Evolutionary conservation across 2,113 vertebrate species (phyloP).

Genomic region (Cisticola juncidis): DNA sequence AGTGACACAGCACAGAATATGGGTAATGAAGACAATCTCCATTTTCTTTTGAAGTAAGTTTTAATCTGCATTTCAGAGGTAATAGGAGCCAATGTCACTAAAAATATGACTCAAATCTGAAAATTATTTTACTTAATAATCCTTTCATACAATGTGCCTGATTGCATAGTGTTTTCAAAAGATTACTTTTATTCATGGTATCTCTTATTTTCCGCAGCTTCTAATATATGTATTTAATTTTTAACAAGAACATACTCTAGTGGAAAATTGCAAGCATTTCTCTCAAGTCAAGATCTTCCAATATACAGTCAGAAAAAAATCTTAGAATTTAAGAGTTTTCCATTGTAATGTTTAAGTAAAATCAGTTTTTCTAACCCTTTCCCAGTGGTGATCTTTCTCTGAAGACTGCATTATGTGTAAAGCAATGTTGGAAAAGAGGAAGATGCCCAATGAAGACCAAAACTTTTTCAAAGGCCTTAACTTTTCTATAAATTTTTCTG

Average conservation of each 20-base stretch:
- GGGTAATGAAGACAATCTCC: neutral
- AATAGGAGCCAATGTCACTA: neutral
- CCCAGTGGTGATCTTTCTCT: neutral
- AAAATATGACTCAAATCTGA: neutral
- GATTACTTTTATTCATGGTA: neutral
- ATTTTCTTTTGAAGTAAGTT: neutral
- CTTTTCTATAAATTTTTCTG: neutral
- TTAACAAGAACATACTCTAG: neutral
- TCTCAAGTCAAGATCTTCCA: neutral
- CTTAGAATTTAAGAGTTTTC: neutral
- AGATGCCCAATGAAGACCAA: neutral
- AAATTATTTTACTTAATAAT: neutral
- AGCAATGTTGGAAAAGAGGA: neutral
- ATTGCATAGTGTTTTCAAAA: neutral
- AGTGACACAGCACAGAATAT: neutral
- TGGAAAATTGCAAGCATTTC: neutral
- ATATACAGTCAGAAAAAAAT: neutral
- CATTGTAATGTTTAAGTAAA: neutral
- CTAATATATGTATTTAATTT: neutral
- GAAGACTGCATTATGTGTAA: neutral
- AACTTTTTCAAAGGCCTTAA: neutral
- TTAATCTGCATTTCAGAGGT: neutral
- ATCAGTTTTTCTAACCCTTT: neutral
- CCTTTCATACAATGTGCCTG: neutral
- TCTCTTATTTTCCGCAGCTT: neutral